These are phyloP conservation scores for Hozukius guyotensis DNA, from an alignment of 2,797 vertebrate genomes.

Conservation along the genomic window DNA sequence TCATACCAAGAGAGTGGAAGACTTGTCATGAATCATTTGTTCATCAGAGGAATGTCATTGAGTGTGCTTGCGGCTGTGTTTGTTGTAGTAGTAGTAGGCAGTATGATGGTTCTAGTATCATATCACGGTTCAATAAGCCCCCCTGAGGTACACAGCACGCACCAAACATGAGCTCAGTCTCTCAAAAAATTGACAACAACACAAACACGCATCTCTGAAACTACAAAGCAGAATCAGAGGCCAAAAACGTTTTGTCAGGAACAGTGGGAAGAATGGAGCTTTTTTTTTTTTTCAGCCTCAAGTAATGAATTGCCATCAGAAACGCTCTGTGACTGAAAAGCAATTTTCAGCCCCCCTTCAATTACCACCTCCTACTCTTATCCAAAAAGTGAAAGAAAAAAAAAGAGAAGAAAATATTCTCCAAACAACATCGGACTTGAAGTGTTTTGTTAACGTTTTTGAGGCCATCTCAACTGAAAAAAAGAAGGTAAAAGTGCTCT, in stretches of 20 bases:
- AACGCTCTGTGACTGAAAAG: constrained; percentile 42
- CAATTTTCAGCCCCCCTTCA: constrained; percentile 46
- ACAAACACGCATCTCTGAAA: constrained; percentile 11
- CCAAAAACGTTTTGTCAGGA: constrained; percentile 28
- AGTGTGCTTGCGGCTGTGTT: background rate
- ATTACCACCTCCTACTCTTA: constrained; percentile 36
- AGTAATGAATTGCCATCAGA: constrained; percentile 51
- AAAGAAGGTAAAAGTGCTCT: constrained; percentile 18
- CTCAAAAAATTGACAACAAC: constrained; percentile 1
- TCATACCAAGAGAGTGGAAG: background rate
- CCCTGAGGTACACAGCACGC: background rate
- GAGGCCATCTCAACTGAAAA: constrained; percentile 29
- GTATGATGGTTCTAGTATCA: background rate
- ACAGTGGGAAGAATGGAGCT: background rate
- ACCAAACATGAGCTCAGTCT: background rate
- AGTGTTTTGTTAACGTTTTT: constrained; percentile 45
- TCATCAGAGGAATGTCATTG: background rate
- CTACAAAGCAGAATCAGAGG: constrained; percentile 6
- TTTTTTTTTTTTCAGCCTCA: background rate
- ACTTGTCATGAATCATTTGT: constrained; percentile 48
- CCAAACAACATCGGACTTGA: constrained; percentile 20
- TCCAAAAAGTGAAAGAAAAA: constrained; percentile 16
- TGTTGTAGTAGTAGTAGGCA: background rate
- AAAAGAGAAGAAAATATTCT: constrained; percentile 6
- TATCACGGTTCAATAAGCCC: background rate